Base-by-base conservation (phyloP, 2,888 invertebrate genomes). In the Thumatha senex region DNA sequence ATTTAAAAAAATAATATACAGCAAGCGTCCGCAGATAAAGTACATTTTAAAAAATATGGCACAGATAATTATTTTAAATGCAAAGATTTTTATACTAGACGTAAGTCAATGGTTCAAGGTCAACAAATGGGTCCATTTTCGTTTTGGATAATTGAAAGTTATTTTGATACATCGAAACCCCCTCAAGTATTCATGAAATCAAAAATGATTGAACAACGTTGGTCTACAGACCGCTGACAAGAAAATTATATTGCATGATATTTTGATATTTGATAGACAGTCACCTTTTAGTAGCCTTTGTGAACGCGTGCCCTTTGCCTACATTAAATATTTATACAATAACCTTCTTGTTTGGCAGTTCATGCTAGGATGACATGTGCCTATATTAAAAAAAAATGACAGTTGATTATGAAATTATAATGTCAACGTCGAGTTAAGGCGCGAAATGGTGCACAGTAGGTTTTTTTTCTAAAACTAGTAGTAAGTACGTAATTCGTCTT, bases 251-350 rank as follows among this genome's bases (percentile, higher is more conserved):
- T 46, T 67, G 56, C 51, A 58, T 72, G 73, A 67, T 63, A 57
- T 58, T 54, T 63, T 10, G 58, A 50, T 56, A 44, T 70, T 60
- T 81, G 84, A 84, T 77, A 51, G 84, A 80, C 83, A 74, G 60
- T 71, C 74, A 83, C 84, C 84, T 84, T 24, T 82, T 81, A 60
- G 48, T 35, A 58, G 68, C 72, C 76, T 75, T 78, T 77, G 62
- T 53, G 67, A 79, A 78, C 79, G 78, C 75, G 76, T 67, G 79
- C 71, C 80, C 80, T 80, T 80, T 79, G 57, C 48, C 41, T 45
- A 13, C 55, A 63, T 78, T 59, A 62, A 76, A 76, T 77, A 81
- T 81, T 77, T 68, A 80, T 72, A 65, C 63, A 70, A 70, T 73
- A 74, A 76, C 72, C 60, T 69, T 56, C 65, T 57, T 64, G 64